A percentile compares a stretch with the other conserved stretches of the same genome.
phyloP scores from a whole-genome alignment of 2,797 vertebrate genomes.

The Atherinosoma microstoma region DNA sequence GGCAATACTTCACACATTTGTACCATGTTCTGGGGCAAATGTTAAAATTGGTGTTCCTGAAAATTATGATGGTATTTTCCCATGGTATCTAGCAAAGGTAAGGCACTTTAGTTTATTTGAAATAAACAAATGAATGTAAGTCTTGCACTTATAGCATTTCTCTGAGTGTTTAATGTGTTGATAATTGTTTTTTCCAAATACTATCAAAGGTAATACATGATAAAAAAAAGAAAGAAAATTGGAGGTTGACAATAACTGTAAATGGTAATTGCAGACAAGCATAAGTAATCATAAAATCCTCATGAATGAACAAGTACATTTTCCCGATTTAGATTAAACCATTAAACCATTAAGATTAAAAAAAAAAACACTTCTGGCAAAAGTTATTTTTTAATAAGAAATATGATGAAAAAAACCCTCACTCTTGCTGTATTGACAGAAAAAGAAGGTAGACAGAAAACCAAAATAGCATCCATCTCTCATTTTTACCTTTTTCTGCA shows the following conservation, averaged over 20 bases:
- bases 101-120: constrained; percentile 40
- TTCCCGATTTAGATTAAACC: not conserved
- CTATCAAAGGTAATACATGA: not conserved
- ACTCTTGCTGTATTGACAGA: not conserved
- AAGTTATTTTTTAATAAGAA: not conserved
- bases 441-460: constrained; percentile 2
- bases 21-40: constrained; percentile 71
- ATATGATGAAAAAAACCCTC: not conserved
- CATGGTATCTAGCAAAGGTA: constrained; percentile 88
- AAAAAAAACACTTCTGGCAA: not conserved
- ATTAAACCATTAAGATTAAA: not conserved
- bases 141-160: not conserved
- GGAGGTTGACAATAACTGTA: not conserved
- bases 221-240: not conserved
- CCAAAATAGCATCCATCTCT: constrained; percentile 15
- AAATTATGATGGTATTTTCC: constrained; percentile 86
- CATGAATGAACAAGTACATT: no score
- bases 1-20: constrained; percentile 55
- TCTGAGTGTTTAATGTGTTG: not conserved
- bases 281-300: not conserved
- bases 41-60: constrained; percentile 85
- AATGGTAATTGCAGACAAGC: not conserved
- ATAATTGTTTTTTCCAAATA: not conserved
- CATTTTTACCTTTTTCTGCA: constrained; percentile 44
- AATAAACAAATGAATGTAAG: not conserved